Evolutionary conservation across 2,797 vertebrate species (phyloP), one percentile per base, ranked within the genome.

Genomic region (Urosaurus nigricauda): DNA sequence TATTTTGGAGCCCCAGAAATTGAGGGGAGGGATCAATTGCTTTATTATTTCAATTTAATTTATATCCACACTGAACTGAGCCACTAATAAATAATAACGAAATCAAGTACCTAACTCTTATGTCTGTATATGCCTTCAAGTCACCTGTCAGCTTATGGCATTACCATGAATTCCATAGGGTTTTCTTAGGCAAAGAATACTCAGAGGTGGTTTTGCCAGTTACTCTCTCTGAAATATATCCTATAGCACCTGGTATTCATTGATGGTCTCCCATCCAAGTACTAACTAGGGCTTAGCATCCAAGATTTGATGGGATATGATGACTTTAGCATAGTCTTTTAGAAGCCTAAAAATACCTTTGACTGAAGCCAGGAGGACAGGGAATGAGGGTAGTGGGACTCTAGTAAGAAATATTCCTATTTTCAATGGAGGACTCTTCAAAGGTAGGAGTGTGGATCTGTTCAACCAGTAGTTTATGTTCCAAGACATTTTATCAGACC

Each of bases 21-120:
- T 35, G 37, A 32, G 51, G 19, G 13, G 56, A 37, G 11, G 32
- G 35, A 82, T 87, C 32, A 83, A 84, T 40, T 88, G 60, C 13
- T 83, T 75, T 83, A 65, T 83, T 88, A 65, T 77, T 83, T 53
- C 40, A 83, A 21, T 32, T 77, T 83, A 68, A 77, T 65, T 83
- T 83, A 35, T 68, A 68, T 12, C 71, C 51, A 51, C 35, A 16
- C 29, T 17, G 47, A 56, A 77, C n/a, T 56, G 24, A 68, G 58
- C 51, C 26, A 51, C 47, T 43, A 88, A 88, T 78, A 78, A 78
- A 88, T 24, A 13, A 88, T 78, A 60, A 37, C 32, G 17, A 12
- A 11, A 58, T 13, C 35, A 53, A 80, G 4, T 5, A 71, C 35
- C 77, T 37, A 51, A 51, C 47, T 51, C 47, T 51, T 51, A 6